Percentiles rank a stretch among this genome's conserved stretches.
Conservation (phyloP, 2,888 invertebrate species). For the Drepanosiphum platanoidis region DNA sequence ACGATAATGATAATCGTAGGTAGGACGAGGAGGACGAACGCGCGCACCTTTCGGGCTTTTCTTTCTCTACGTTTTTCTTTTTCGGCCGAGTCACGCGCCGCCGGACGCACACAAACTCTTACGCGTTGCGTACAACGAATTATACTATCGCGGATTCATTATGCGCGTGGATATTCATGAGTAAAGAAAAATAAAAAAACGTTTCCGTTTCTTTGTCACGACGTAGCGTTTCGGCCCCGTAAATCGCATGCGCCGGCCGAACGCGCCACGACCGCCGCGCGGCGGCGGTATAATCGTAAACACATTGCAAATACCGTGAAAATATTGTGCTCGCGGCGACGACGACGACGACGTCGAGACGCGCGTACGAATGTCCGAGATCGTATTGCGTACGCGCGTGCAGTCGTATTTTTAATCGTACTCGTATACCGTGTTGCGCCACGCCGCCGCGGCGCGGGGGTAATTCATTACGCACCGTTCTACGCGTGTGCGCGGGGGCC, state of each 20-base stretch:
- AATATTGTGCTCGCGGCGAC: neutral
- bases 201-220: conserved; percentile 1
- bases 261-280: no score
- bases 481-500: neutral
- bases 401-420: neutral
- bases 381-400: neutral
- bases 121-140: no score
- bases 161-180: no score
- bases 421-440: neutral
- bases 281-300: conserved; percentile 14
- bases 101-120: no score
- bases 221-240: conserved; percentile 20
- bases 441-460: neutral
- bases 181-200: no score
- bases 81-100: neutral
- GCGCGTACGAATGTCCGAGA: neutral
- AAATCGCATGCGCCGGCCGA: conserved; percentile 5
- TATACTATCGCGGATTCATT: conserved; percentile 8
- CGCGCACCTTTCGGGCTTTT: neutral
- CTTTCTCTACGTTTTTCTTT: neutral
- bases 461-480: neutral
- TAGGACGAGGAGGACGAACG: no score
- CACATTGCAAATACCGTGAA: conserved; percentile 40
- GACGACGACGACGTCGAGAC: neutral
- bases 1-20: neutral